Evolutionary conservation across 1,140 invertebrate genomes (phyloP).

Genomic region (Leptinotarsa defecta): DNA sequence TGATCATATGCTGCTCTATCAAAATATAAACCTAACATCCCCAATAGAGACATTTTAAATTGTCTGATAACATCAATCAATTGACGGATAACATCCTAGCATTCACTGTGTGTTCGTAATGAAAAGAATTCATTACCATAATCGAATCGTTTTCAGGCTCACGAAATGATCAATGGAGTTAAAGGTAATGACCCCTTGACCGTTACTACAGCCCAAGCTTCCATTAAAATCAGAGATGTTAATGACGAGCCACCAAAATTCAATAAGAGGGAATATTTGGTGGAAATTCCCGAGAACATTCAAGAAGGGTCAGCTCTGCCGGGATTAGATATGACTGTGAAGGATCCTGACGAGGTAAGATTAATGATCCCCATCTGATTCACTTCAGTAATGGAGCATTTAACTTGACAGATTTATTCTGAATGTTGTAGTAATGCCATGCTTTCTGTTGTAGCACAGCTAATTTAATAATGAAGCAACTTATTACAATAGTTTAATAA

Average conservation of each 20-base stretch:
- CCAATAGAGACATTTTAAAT: too few species aligned
- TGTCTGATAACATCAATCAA: too few species aligned
- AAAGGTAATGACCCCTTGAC: conserved; percentile 70
- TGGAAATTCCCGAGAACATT: conserved; percentile 82
- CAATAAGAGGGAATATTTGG: conserved; percentile 78
- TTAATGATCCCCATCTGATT: background rate
- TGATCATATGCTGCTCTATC: too few species aligned
- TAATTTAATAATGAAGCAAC: too few species aligned
- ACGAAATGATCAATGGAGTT: conserved; percentile 74
- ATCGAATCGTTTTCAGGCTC: conserved; percentile 60
- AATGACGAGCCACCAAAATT: conserved; percentile 91
- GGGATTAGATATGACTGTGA: conserved; percentile 82
- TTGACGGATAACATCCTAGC: too few species aligned
- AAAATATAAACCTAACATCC: too few species aligned
- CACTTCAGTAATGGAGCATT: too few species aligned
- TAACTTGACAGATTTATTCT: too few species aligned
- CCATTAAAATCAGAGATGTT: conserved; percentile 86
- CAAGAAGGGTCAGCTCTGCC: conserved; percentile 80
- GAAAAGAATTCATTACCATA: background rate
- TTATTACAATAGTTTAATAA: too few species aligned
- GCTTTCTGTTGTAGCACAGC: too few species aligned
- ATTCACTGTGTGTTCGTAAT: too few species aligned
- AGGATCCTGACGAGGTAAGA: conserved; percentile 82
- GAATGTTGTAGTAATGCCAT: too few species aligned
- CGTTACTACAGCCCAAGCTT: conserved; percentile 71